phyloP scores from a whole-genome alignment of 2,797 vertebrate genomes.

The Morus bassanus region DNA sequence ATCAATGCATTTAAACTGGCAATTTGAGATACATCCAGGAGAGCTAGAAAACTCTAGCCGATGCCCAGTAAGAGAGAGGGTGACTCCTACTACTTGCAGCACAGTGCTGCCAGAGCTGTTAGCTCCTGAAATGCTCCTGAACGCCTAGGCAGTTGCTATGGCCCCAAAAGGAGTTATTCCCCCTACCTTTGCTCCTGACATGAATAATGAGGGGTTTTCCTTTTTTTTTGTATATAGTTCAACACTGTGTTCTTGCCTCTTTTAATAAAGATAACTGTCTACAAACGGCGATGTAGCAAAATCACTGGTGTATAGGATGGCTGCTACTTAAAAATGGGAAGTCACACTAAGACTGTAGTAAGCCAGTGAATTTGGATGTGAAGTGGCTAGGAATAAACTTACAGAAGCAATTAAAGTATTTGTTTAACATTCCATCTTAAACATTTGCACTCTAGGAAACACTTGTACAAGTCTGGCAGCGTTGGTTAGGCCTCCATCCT shows the following conservation, averaged over 20 bases:
- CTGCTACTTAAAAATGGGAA: neutral
- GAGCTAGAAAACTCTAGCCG: neutral
- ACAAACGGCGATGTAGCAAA: neutral
- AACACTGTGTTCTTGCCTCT: neutral
- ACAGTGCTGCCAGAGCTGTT: neutral
- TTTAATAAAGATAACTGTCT: neutral
- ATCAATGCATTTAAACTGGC: neutral
- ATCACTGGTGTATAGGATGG: neutral
- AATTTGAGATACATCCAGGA: neutral
- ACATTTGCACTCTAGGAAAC: neutral
- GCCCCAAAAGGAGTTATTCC: neutral
- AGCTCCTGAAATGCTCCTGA: neutral
- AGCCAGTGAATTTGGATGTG: neutral
- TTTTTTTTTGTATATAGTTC: neutral
- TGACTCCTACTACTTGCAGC: neutral
- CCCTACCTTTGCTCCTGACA: neutral
- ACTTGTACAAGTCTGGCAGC: neutral
- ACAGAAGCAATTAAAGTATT: neutral
- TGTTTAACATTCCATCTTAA: neutral
- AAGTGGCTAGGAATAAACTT: neutral
- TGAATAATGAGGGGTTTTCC: neutral
- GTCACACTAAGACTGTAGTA: neutral
- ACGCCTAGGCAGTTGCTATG: neutral
- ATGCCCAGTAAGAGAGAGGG: neutral
- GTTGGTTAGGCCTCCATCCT: neutral